Evolutionary conservation across 2,797 vertebrate genomes (phyloP).

Genomic region (Tiaroga cobitis): DNA sequence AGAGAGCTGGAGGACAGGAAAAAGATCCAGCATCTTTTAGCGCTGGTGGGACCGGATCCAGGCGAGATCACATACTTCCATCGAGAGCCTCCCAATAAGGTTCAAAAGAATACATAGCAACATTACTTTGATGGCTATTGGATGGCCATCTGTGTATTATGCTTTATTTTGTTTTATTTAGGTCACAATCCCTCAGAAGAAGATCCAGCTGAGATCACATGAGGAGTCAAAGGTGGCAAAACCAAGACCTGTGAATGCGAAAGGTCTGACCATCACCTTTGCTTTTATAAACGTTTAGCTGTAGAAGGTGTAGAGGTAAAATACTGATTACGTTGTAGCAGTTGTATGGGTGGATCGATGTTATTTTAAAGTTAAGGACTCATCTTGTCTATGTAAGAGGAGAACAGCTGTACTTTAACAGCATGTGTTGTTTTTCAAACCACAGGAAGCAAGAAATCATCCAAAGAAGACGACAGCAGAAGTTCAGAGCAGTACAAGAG

Average conservation of each 20-base stretch:
- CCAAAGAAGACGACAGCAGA: conserved; percentile 63
- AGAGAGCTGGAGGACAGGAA: conserved; percentile 95
- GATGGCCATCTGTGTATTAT: not conserved
- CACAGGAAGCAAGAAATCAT: conserved; percentile 65
- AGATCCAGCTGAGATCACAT: conserved; percentile 64
- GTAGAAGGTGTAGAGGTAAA: not conserved
- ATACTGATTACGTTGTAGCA: not conserved
- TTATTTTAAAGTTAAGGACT: not conserved
- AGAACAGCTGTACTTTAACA: not conserved
- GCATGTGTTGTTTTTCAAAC: not conserved
- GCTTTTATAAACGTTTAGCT: not conserved
- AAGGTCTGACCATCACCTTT: conserved; percentile 65
- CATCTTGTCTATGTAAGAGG: not conserved
- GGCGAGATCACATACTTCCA: conserved; percentile 93
- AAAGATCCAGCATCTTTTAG: conserved; percentile 92
- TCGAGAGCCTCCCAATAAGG: conserved; percentile 92
- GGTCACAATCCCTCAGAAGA: conserved; percentile 86
- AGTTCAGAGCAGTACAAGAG: conserved; percentile 77
- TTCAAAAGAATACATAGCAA: conserved; percentile 45
- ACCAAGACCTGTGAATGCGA: conserved; percentile 70
- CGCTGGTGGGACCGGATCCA: conserved; percentile 83
- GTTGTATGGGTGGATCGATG: not conserved
- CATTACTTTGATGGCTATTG: not conserved
- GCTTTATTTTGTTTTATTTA: conserved; percentile 61
- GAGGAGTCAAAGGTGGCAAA: conserved; percentile 72